Base-by-base conservation (phyloP, 2,113 vertebrate genomes). In the Neolamprologus tretocephalus region DNA sequence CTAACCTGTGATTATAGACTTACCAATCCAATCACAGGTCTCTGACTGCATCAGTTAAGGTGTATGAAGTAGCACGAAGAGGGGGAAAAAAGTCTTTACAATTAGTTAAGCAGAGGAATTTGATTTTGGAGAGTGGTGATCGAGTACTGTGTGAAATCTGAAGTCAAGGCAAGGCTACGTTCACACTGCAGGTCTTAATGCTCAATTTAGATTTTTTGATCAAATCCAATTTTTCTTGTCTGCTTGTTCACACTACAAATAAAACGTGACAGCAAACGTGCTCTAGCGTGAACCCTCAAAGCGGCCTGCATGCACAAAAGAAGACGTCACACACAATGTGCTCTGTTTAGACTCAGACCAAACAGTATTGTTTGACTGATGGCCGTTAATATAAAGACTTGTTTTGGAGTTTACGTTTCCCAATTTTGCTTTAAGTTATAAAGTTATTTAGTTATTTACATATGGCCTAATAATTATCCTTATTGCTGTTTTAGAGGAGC, bases 241-340 rank as follows among this genome's bases (percentile, higher is more conserved):
- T 55, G 6, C 53, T 54, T 7, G 21, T 55, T 55, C 53, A 55
- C 53, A 55, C 6, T 55, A 55, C 53, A 55, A 55, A 55, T 55
- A 55, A 55, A 23, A 0, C 0, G 11, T 23, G 53, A 55, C 53
- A 55, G 53, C 21, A 55, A 23, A 55, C 2, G 2, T 0, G 21
- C 21, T 55, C 53, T 55, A 55, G 11, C 0, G 2, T 55, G 53
- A 55, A 23, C 53, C 11, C 53, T 55, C 11, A 23, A 55, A 55
- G 53, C 2, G 4, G 21, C 11, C 21, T 0, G 11, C 21, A 13
- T 55, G 21, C 21, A 1, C 11, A 55, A 55, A 55, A 23, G 21
- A 23, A 23, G 53, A 55, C 11, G 11, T 23, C 53, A 55, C 53
- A 55, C 53, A 55, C 53, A 54, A 21, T 1, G 0, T 0, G n/a